phyloP scores from a whole-genome alignment of 2,113 vertebrate species.

The Petromus typicus region DNA sequence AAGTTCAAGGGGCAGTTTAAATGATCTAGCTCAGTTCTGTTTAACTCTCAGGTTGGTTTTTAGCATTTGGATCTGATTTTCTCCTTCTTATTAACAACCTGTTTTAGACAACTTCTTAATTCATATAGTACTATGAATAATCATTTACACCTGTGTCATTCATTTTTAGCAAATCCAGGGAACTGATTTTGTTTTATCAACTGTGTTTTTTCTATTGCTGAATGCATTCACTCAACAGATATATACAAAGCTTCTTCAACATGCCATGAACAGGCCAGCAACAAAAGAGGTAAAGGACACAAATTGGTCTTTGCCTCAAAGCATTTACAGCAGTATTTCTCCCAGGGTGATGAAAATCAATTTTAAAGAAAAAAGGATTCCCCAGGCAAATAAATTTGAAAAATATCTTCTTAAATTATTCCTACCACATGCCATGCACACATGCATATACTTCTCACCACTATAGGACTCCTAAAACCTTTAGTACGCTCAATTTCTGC shows the following conservation, averaged over 20 bases:
- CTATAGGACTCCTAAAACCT: slow-evolving; percentile 2
- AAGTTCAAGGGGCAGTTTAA: slow-evolving; percentile 1
- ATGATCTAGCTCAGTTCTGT: slow-evolving; percentile 6
- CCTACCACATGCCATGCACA: background rate
- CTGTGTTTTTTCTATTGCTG: background rate
- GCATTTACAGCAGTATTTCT: background rate
- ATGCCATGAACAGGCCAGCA: background rate
- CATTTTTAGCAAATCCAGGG: background rate
- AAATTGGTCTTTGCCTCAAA: background rate
- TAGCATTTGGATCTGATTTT: slow-evolving; percentile 45
- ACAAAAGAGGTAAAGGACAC: background rate
- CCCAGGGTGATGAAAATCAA: background rate
- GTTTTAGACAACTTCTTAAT: background rate
- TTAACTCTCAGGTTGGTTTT: slow-evolving; percentile 39
- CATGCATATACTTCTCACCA: background rate
- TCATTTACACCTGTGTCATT: background rate
- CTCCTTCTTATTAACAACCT: slow-evolving; percentile 18
- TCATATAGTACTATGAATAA: slow-evolving; percentile 26
- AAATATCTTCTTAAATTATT: background rate
- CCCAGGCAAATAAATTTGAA: slow-evolving; percentile 1
- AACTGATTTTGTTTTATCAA: background rate
- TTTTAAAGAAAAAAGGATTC: slow-evolving; percentile 29
- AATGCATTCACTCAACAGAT: background rate
- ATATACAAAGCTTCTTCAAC: background rate
- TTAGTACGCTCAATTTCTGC: background rate